Evolutionary conservation across 2,113 vertebrate species (phyloP).

Genomic region (Callospermophilus lateralis): DNA sequence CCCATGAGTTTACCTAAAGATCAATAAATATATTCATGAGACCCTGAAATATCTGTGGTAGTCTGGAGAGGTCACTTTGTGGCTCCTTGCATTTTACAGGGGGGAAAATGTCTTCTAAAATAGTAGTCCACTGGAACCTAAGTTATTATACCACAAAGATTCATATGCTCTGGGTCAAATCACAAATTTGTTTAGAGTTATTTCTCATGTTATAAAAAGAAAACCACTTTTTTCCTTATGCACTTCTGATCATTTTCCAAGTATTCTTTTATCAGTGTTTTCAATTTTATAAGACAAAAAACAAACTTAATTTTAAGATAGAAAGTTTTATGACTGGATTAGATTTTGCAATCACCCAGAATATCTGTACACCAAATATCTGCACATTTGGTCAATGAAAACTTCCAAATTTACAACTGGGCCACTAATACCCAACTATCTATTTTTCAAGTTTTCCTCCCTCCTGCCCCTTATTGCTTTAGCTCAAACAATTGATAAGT

Average conservation of each 20-base stretch:
- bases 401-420: not conserved
- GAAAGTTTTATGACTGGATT: not conserved
- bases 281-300: conserved; percentile 42
- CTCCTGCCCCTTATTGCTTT: not conserved
- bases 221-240: not conserved
- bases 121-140: not conserved
- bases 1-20: conserved; percentile 68
- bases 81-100: conserved; percentile 1
- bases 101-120: not conserved
- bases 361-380: not conserved
- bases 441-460: not conserved
- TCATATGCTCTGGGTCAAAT: not conserved
- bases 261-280: not conserved
- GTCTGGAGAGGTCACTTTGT: conserved; percentile 57
- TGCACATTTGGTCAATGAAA: conserved; percentile 4
- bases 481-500: not conserved
- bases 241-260: conserved; percentile 25
- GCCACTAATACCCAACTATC: not conserved
- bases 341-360: not conserved
- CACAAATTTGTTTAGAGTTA: not conserved
- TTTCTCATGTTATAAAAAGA: conserved; percentile 35
- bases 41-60: conserved; percentile 8
- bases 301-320: not conserved
- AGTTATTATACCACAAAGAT: conserved; percentile 23
- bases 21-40: conserved; percentile 69